A percentile compares a stretch with the other conserved stretches of the same genome.
phyloP scores from a whole-genome alignment of 2,888 invertebrate genomes.

The Rotaria macrura region DNA sequence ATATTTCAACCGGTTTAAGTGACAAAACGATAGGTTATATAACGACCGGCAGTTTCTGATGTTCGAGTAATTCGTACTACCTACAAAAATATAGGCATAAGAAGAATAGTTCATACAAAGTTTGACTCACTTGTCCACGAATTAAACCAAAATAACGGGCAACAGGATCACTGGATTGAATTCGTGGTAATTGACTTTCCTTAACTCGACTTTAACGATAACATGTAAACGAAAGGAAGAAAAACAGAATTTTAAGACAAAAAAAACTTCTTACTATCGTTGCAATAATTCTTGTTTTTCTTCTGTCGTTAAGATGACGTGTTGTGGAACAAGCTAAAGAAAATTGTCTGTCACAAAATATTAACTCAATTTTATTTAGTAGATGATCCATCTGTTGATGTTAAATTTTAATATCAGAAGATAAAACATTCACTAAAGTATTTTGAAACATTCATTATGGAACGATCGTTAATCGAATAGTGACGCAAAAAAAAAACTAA shows the following conservation, averaged over 20 bases:
- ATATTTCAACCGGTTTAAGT: constrained; percentile 35
- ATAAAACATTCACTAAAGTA: no score
- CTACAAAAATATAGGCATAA: constrained; percentile 51
- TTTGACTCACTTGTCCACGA: constrained; percentile 70
- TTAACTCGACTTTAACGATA: constrained; percentile 65
- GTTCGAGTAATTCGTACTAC: constrained; percentile 94
- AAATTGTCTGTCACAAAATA: neutral
- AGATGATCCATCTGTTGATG: no score
- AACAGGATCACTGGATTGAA: constrained; percentile 94
- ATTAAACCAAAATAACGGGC: constrained; percentile 95
- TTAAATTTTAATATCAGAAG: no score
- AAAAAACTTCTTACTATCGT: constrained; percentile 77
- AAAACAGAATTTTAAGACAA: constrained; percentile 52
- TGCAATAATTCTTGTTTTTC: constrained; percentile 86
- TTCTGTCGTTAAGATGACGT: constrained; percentile 92
- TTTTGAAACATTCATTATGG: no score
- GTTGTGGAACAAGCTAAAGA: constrained; percentile 75
- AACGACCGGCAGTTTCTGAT: constrained; percentile 92
- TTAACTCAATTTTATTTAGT: neutral
- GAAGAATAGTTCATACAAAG: neutral
- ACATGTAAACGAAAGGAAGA: neutral
- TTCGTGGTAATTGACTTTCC: constrained; percentile 95
- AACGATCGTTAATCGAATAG: no score
- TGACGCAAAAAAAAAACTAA: no score
- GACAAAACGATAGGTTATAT: constrained; percentile 90